Conservation (phyloP, 2,888 invertebrate genomes). For the Campaea margaritaria region DNA sequence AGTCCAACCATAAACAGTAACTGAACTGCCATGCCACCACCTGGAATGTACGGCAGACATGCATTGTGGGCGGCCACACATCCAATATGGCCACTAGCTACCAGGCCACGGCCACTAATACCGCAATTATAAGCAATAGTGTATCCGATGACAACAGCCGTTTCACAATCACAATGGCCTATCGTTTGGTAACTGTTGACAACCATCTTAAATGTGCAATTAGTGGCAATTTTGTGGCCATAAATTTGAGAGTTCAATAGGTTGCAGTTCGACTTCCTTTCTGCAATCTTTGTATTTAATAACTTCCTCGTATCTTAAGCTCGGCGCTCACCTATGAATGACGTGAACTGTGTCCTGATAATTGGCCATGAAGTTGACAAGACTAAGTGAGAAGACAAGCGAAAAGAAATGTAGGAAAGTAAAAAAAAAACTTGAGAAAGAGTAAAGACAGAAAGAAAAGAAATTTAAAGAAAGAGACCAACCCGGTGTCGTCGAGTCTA, state of each 20-base stretch:
- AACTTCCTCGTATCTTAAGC: too few relatives aligned
- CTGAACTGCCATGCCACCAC: conserved; percentile 8
- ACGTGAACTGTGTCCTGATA: too few relatives aligned
- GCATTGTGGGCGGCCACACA: conserved; percentile 21
- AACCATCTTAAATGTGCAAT: conserved; percentile 19
- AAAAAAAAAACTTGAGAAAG: too few relatives aligned
- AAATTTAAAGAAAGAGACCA: too few relatives aligned
- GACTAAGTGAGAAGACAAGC: too few relatives aligned
- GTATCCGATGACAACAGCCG: conserved; percentile 54
- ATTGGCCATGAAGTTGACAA: too few relatives aligned
- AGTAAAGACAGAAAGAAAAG: too few relatives aligned
- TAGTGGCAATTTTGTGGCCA: conserved; percentile 22
- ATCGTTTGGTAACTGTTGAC: conserved; percentile 19
- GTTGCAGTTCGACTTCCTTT: neutral
- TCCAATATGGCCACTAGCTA: neutral
- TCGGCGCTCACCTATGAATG: too few relatives aligned
- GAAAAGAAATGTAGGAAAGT: too few relatives aligned
- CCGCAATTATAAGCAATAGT: conserved; percentile 53
- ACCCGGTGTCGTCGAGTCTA: too few relatives aligned
- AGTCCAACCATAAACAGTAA: neutral
- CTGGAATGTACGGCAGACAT: conserved; percentile 21
- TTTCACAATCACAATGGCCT: conserved; percentile 46
- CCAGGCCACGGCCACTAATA: conserved; percentile 42
- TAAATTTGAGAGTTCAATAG: conserved; percentile 21
- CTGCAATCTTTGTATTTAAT: neutral